Percentiles rank a stretch among this genome's conserved stretches.
Evolutionary conservation across 2,113 vertebrate species (phyloP).

Genomic region (Pao palembangensis): DNA sequence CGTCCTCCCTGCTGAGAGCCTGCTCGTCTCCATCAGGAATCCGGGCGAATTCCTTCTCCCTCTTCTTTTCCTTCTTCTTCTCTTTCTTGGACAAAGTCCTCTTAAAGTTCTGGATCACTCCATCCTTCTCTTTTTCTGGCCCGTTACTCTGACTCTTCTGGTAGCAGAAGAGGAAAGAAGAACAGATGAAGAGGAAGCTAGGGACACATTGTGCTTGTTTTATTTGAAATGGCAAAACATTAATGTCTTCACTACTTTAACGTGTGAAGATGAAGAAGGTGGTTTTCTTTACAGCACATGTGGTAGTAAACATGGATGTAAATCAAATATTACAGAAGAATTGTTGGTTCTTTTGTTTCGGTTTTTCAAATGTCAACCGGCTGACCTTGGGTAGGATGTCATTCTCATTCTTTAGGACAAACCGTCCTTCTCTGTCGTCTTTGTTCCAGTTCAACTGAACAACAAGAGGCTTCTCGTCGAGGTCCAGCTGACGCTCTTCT

Average conservation of each 20-base stretch:
- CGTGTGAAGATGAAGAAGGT: no score
- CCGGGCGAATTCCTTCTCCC: constrained; percentile 86
- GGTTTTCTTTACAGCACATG: no score
- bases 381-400: constrained; percentile 87
- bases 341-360: no score
- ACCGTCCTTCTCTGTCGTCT: constrained; percentile 94
- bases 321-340: no score
- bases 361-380: not conserved
- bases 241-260: no score
- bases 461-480: constrained; percentile 96
- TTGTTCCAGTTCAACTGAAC: constrained; percentile 99
- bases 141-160: constrained; percentile 95
- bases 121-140: constrained; percentile 95
- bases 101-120: constrained; percentile 98
- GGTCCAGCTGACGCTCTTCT: constrained; percentile 99
- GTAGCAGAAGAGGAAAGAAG: constrained; percentile 1
- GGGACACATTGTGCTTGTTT: not conserved
- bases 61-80: constrained; percentile 95
- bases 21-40: constrained; percentile 85
- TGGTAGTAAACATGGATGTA: not conserved
- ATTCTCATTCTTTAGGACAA: constrained; percentile 99
- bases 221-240: not conserved
- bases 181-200: not conserved
- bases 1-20: constrained; percentile 79
- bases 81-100: constrained; percentile 97